Evolutionary conservation across 2,888 invertebrate species (phyloP), one percentile per base, ranked within the genome.

Genomic region (Ophonus ardosiacus): DNA sequence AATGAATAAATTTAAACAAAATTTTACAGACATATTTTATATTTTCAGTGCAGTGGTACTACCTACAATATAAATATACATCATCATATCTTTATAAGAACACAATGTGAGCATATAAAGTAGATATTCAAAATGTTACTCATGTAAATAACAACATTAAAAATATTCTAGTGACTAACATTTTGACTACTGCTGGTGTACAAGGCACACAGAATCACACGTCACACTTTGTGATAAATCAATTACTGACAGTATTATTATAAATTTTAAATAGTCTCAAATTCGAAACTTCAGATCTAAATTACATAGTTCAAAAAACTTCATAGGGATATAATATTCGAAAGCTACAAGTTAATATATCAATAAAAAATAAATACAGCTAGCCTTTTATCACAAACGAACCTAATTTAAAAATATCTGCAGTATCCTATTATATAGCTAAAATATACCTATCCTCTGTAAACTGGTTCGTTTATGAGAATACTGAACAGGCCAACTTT

Each of bases 121-220:
- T 61, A 80, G 31, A 80, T 80, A 40, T 43, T 80, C 80, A 80
- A 80, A 80, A 80, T 80, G 80, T 80, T 80, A 80, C 80, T 80
- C 80, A 80, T 80, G 80, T 80, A 80, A 31, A 80, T 80, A 80
- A 80, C 80, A 80, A 78, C 78, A 57, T 78, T 57, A 78, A 56
- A 24, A 57, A 78, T 78, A 78, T 56, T 57, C 59, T 80, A 80
- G 59, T 76, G 76, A 78, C 59, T 78, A 78, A 78, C 78, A 84
- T 78, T 78, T 84, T 84, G 84, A 84, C 76, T 76, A 84, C 65
- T 78, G 76, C 76, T 76, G 56, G 84, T 84, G 84, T 78, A 78
- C 76, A 84, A 84, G 84, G 84, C 84, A 84, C 84, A 84, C 84
- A 61, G 71, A 63, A 76, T 84, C 84, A 84, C 83, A 83, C 76